Percentiles rank a stretch among this genome's conserved stretches.
Conservation (phyloP, 2,797 vertebrate species). For the Lacerta viridis region DNA sequence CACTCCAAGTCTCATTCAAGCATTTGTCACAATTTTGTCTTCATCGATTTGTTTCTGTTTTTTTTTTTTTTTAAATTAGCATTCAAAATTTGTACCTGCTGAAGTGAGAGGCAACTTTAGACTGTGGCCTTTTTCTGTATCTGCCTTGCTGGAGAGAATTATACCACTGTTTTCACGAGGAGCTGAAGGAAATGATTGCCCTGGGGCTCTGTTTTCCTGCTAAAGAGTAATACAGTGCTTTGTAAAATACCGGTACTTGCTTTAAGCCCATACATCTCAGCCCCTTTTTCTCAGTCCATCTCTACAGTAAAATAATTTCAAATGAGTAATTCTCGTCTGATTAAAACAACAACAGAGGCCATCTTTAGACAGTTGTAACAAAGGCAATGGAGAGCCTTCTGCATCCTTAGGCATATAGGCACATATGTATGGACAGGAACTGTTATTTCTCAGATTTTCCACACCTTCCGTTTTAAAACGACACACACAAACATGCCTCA, state of each 20-base stretch:
- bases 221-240: conserved; percentile 37
- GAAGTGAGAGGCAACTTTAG: conserved; percentile 90
- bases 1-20: no score
- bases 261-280: not conserved
- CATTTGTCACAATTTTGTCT: not conserved
- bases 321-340: not conserved
- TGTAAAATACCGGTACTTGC: not conserved
- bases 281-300: not conserved
- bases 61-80: not conserved
- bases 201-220: conserved; percentile 85
- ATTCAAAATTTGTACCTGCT: conserved; percentile 79
- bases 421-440: no score
- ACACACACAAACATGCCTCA: not conserved
- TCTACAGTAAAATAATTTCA: not conserved
- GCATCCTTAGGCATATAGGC: not conserved
- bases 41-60: no score
- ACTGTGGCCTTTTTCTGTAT: conserved; percentile 80
- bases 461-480: not conserved
- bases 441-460: not conserved
- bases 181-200: conserved; percentile 74
- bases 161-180: conserved; percentile 78
- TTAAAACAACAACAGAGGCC: not conserved
- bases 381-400: no score
- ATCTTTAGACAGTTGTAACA: not conserved
- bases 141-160: conserved; percentile 79